Base-by-base conservation (phyloP, 2,113 vertebrate genomes). In the Aegypius monachus region DNA sequence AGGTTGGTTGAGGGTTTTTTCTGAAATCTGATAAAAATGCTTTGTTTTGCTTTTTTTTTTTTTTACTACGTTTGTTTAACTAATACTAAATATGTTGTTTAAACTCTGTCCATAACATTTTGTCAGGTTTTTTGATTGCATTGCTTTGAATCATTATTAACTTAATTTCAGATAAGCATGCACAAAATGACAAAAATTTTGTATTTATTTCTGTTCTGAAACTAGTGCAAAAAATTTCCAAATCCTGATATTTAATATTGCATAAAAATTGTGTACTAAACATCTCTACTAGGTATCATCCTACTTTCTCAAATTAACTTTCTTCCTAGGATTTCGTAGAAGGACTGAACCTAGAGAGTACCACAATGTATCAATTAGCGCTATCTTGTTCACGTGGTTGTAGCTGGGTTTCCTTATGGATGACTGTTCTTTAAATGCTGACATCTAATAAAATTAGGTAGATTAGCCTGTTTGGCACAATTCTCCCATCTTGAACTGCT, bases 241-340 rank as follows among this genome's bases (percentile, higher is more conserved):
- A 88, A 59, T 18, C 8, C 20, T 71, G 10, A 14, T 14, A 79
- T 87, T 66, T 78, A 36, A 45, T 5, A 40, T 4, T 22, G 2
- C 5, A 45, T 32, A 11, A n/a, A 59, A 59, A 2, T 5, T 43
- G 3, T 42, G 55, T 53, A 32, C 8, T 9, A 72, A 40, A 45
- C 3, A 18, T 11, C 11, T 71, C 3, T 58, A 42, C 13, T 55
- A 13, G 1, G 1, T 67, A 71, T 81, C 11, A 47, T 4, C 0
- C 3, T 42, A 52, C 55, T 94, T 68, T 61, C 26, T 72, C 20
- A 34, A 55, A 52, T 10, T 47, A 67, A 43, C 4, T 10, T 65
- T 72, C 50, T 10, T 23, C 4, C 7, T 59, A 55, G 2, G 11
- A 59, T 67, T 79, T 88, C 2, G 1, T 81, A 42, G 27, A 82